Conservation (phyloP, 2,888 invertebrate species). For the Glyphotaelius pellucidus region DNA sequence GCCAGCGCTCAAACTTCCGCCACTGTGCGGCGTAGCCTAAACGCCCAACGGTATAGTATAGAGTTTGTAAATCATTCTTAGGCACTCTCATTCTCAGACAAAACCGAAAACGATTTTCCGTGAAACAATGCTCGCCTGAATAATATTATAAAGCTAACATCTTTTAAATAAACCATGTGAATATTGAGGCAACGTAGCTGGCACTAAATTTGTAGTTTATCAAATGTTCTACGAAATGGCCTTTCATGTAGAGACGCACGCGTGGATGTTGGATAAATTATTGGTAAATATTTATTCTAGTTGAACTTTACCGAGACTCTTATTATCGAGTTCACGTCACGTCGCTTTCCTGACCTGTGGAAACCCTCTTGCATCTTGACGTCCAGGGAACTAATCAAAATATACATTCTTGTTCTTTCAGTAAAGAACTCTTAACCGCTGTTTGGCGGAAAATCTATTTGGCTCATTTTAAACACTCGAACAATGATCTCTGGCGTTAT, state of each 20-base stretch:
- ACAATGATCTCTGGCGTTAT: not conserved
- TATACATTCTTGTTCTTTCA: no score
- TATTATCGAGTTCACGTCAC: not conserved
- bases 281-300: not conserved
- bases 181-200: not conserved
- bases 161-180: constrained; percentile 7
- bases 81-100: not conserved
- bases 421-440: no score
- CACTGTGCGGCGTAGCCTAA: not conserved
- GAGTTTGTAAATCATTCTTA: not conserved
- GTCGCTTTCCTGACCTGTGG: not conserved
- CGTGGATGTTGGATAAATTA: not conserved
- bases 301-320: not conserved
- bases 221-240: not conserved
- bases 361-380: not conserved
- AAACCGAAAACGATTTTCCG: constrained; percentile 11
- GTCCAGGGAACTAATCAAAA: no score
- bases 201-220: not conserved
- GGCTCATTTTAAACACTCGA: not conserved
- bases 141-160: not conserved
- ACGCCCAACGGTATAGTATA: not conserved
- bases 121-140: constrained; percentile 20
- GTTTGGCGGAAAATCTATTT: no score
- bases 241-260: not conserved
- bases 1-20: no score